These are phyloP conservation scores for Epirrita christyi DNA, from an alignment of 2,888 invertebrate species.

Conservation along the genomic window DNA sequence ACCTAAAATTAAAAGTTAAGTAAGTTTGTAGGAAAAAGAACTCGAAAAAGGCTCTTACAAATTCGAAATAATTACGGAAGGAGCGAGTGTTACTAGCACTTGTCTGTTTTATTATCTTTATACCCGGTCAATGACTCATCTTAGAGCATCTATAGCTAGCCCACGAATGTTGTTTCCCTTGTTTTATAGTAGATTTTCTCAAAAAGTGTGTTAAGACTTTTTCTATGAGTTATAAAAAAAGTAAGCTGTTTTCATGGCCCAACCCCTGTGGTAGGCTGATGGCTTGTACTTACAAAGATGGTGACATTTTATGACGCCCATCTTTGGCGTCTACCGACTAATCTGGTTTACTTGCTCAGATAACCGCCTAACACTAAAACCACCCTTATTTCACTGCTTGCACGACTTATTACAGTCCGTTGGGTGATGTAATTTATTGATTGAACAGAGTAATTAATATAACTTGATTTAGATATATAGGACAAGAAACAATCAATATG, in stretches of 20 bases:
- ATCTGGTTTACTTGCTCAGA: conserved; percentile 49
- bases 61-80: too few relatives aligned
- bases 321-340: conserved; percentile 55
- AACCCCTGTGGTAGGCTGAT: conserved; percentile 48
- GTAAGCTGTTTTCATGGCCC: conserved; percentile 37
- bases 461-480: conserved; percentile 42
- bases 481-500: conserved; percentile 40
- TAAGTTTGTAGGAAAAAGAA: too few relatives aligned
- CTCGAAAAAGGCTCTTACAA: too few relatives aligned
- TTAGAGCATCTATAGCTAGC: too few relatives aligned
- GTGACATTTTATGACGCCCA: conserved; percentile 64
- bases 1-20: too few relatives aligned
- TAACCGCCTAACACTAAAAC: conserved; percentile 35
- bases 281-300: conserved; percentile 60
- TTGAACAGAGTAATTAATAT: conserved; percentile 50
- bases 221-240: not conserved
- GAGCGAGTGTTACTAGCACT: too few relatives aligned
- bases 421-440: conserved; percentile 45
- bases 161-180: too few relatives aligned
- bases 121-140: too few relatives aligned
- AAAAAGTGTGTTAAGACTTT: too few relatives aligned
- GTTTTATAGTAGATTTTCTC: too few relatives aligned
- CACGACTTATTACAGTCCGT: conserved; percentile 35
- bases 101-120: too few relatives aligned
- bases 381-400: conserved; percentile 22